phyloP scores from a whole-genome alignment of 2,888 invertebrate species.

The Linyphia triangularis region DNA sequence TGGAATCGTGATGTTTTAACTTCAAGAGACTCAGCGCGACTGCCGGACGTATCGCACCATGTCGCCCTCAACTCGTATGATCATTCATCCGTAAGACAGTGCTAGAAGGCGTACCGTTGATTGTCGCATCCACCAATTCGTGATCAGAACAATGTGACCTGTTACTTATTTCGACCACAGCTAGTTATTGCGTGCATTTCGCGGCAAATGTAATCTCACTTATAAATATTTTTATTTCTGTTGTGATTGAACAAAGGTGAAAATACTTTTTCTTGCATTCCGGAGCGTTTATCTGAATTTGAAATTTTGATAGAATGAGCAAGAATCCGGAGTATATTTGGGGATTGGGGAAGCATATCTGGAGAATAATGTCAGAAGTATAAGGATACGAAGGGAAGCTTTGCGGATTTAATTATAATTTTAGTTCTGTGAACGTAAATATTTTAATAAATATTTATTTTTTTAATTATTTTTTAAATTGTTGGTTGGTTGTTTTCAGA shows the following conservation, averaged over 20 bases:
- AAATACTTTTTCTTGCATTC: slow-evolving; percentile 4
- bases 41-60: slow-evolving; percentile 53
- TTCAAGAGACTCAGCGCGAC: slow-evolving; percentile 17
- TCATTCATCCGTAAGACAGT: slow-evolving; percentile 65
- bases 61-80: slow-evolving; percentile 11
- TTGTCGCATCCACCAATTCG: slow-evolving; percentile 66
- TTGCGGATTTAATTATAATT: too few species aligned
- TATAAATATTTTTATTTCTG: slow-evolving; percentile 9
- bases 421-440: too few species aligned
- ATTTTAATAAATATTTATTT: too few species aligned
- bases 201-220: slow-evolving; percentile 23
- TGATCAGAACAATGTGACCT: slow-evolving; percentile 64
- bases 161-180: slow-evolving; percentile 44
- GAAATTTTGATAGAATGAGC: too few species aligned
- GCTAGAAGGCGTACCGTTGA: slow-evolving; percentile 70
- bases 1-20: not conserved
- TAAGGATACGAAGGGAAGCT: too few species aligned
- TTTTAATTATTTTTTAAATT: too few species aligned
- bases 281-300: too few species aligned
- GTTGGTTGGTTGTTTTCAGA: too few species aligned
- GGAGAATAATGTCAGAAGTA: too few species aligned
- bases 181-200: slow-evolving; percentile 59
- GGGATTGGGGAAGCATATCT: too few species aligned
- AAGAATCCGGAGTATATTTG: too few species aligned
- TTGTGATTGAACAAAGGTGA: slow-evolving; percentile 10